Percentiles rank a stretch among this genome's conserved stretches.
These are phyloP conservation scores for Anomalospiza imberbis DNA, from an alignment of 2,797 vertebrate genomes.

Conservation along the genomic window DNA sequence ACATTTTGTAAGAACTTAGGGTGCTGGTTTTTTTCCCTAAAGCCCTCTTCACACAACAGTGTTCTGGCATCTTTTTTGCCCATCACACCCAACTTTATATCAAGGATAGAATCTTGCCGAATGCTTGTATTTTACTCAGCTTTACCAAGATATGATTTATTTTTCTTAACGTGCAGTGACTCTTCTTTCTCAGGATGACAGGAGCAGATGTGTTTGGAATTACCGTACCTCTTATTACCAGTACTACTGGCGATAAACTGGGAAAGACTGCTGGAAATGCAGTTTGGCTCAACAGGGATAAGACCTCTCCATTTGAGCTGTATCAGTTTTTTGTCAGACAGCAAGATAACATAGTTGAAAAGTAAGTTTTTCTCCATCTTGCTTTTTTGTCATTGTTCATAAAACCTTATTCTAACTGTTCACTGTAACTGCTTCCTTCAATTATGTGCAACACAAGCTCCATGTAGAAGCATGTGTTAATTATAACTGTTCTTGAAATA, in stretches of 20 bases:
- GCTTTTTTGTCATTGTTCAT: background rate
- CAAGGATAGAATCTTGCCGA: background rate
- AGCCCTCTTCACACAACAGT: background rate
- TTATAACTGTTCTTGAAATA: background rate
- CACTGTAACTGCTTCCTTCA: background rate
- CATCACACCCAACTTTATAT: background rate
- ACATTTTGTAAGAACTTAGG: background rate
- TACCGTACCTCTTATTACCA: constrained; percentile 92
- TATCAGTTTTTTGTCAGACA: constrained; percentile 95
- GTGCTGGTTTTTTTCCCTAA: rapidly evolving
- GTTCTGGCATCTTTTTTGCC: background rate
- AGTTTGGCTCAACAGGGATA: constrained; percentile 92
- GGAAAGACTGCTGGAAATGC: constrained; percentile 96
- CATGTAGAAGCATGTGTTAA: background rate
- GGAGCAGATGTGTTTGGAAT: constrained; percentile 92
- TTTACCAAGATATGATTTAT: background rate
- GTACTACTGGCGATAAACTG: constrained; percentile 88
- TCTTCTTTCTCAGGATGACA: constrained; percentile 75
- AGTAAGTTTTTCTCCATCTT: constrained; percentile 68
- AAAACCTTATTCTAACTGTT: background rate
- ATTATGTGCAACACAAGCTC: background rate
- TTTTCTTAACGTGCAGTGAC: background rate
- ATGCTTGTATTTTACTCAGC: background rate
- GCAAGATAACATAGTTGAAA: constrained; percentile 81
- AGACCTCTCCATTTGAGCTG: constrained; percentile 91